These are phyloP conservation scores for Ophiodon elongatus DNA, from an alignment of 2,113 vertebrate species.

Conservation along the genomic window DNA sequence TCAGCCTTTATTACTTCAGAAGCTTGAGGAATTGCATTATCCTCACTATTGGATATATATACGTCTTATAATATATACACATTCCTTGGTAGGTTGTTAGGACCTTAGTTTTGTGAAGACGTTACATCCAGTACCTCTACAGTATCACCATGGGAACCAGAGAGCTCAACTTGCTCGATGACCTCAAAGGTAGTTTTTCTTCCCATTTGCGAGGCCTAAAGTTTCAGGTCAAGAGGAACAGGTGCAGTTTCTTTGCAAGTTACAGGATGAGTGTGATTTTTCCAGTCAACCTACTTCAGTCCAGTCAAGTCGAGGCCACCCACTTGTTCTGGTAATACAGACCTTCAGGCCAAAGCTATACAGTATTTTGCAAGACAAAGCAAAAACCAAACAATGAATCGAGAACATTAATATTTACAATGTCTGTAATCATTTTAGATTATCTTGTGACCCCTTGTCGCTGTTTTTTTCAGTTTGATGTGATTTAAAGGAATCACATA, in stretches of 20 bases:
- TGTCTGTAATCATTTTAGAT: background rate
- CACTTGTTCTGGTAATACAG: background rate
- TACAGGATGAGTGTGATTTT: conserved; percentile 61
- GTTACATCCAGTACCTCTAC: background rate
- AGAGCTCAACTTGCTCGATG: conserved; percentile 6
- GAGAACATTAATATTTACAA: background rate
- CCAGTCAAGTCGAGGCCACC: background rate
- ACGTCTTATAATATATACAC: background rate
- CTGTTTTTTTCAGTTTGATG: background rate
- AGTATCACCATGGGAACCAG: conserved; percentile 47
- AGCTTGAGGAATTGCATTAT: background rate
- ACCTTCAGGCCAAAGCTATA: background rate
- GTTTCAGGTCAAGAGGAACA: conserved; percentile 77
- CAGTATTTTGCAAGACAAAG: background rate
- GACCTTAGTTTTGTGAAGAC: background rate
- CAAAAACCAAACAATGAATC: background rate
- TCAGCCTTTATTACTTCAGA: conserved; percentile 10
- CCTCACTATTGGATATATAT: background rate
- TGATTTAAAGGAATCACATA: conserved; percentile 3
- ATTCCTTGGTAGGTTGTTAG: background rate
- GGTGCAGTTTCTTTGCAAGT: conserved; percentile 51
- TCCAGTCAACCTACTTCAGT: conserved; percentile 43
- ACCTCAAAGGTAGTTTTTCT: conserved; percentile 76
- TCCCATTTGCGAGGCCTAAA: conserved; percentile 61
- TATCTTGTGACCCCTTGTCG: background rate